Conservation (phyloP, 2,888 invertebrate species). For the Clanis bilineata region DNA sequence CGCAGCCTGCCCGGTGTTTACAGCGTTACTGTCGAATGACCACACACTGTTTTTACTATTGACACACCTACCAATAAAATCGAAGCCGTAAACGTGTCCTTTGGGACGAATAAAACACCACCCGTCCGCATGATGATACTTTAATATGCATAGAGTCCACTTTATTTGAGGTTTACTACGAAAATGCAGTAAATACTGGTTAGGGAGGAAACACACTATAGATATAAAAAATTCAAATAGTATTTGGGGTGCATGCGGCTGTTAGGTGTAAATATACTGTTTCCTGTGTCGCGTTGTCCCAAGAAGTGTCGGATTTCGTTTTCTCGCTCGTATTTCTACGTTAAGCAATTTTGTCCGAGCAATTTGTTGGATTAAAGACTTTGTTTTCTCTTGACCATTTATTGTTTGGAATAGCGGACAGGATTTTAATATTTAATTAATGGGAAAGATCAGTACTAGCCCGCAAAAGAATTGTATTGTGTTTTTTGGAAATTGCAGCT, state of each 20-base stretch:
- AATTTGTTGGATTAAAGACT: neutral
- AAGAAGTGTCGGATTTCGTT: neutral
- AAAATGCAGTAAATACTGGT: constrained; percentile 53
- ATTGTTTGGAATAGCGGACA: neutral
- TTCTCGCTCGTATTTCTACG: neutral
- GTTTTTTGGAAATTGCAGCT: neutral
- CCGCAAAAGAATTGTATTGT: neutral
- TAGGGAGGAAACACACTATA: constrained; percentile 11
- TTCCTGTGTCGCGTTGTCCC: neutral
- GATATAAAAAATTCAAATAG: neutral
- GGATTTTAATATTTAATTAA: too few species aligned
- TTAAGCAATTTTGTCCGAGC: neutral
- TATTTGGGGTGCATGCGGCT: constrained; percentile 8
- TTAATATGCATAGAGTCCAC: constrained; percentile 77
- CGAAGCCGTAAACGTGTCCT: constrained; percentile 63
- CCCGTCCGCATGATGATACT: constrained; percentile 73
- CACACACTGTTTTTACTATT: constrained; percentile 66
- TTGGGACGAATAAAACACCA: constrained; percentile 66
- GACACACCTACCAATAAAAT: constrained; percentile 69
- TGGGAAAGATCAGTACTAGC: too few species aligned
- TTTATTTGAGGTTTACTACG: constrained; percentile 71
- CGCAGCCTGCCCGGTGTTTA: neutral
- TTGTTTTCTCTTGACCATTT: too few species aligned
- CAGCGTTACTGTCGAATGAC: constrained; percentile 39
- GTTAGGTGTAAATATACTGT: constrained; percentile 4